phyloP scores from a whole-genome alignment of 2,113 vertebrate genomes.

The Mesembrinibis cayennensis region DNA sequence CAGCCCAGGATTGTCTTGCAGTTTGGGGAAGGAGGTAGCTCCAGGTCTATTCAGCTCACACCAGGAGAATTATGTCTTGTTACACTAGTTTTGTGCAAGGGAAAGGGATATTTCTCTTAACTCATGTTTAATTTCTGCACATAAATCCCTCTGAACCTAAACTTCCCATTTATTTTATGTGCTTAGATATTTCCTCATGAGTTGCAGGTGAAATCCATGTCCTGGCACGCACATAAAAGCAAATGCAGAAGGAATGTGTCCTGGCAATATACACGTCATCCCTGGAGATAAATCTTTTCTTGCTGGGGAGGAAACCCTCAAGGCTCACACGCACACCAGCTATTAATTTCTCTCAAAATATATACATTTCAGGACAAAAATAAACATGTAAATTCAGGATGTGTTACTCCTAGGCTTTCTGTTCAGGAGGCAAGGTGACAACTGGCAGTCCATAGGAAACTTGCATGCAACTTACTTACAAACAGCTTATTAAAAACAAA shows the following conservation, averaged over 20 bases:
- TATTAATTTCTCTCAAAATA: background rate
- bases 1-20: background rate
- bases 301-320: background rate
- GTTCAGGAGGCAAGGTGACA: background rate
- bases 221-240: background rate
- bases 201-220: background rate
- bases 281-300: background rate
- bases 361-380: background rate
- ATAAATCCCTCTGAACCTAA: slow-evolving; percentile 12
- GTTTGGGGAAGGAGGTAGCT: background rate
- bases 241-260: background rate
- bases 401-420: background rate
- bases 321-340: background rate
- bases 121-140: background rate
- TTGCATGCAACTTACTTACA: background rate
- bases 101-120: background rate
- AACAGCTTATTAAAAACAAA: background rate
- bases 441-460: background rate
- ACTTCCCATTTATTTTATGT: background rate
- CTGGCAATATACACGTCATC: background rate
- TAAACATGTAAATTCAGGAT: background rate
- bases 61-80: background rate
- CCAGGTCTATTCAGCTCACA: background rate
- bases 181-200: background rate
- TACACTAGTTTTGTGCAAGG: background rate